Evolutionary conservation across 2,888 invertebrate species (phyloP), one percentile per base, ranked within the genome.

Genomic region (Prosapia bicincta): DNA sequence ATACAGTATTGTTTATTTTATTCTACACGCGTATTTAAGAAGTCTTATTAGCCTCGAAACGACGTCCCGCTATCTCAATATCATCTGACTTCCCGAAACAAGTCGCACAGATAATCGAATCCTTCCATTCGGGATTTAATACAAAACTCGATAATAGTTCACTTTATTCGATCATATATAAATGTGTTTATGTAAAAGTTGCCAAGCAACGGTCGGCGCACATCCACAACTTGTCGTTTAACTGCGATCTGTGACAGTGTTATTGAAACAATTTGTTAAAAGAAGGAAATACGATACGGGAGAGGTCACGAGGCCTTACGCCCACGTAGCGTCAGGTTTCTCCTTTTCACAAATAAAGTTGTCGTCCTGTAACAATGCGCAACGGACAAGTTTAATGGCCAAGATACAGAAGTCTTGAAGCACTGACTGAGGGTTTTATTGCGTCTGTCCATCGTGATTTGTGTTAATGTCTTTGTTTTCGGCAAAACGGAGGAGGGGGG

Each of bases 401-500:
- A 3, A 54, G 54, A 54, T 54, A 54, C 54, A 54, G 54, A 54
- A 54, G 54, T 54, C 54, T 54, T 54, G 54, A 54, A 54, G 20
- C n/a, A 3, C 20, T 54, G 54, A n/a, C 68, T 30, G 54, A 66
- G 72, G 43, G 73, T 73, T 73, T 73, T 73, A 73, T 68, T 68
- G 73, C 68, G 20, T 32, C 68, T 68, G 73, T 73, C 73, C 68
- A 73, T 73, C 68, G 43, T 73, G 73, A 68, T 43, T 68, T 73
- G 73, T 73, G 73, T 68, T 73, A 73, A 73, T 73, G 73, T 73
- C 73, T 73, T 54, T 68, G 73, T 73, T 54, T 73, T 73, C 66
- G 72, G 20, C 54, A 20, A 54, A 54, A 15, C 65, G 66, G 67
- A n/a, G 20, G 43, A 20, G 38, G 38, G 54, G 54, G 20, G 54